Evolutionary conservation across 2,888 invertebrate species (phyloP), one percentile per base, ranked within the genome.

Genomic region (Ceramica pisi): DNA sequence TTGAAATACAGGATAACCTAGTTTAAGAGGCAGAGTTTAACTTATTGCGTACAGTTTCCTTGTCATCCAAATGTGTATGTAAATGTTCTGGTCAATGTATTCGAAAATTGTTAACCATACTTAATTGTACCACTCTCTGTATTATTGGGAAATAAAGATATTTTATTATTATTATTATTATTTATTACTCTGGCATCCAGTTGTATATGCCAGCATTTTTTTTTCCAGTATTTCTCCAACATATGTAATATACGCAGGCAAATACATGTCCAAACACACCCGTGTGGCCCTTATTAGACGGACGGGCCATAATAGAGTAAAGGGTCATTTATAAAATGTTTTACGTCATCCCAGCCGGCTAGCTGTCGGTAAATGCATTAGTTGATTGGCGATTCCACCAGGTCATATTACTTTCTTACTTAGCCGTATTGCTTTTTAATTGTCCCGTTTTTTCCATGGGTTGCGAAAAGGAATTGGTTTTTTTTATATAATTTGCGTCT

Each of bases 351-450:
- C 63, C 26, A 51, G 21, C 64, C 50, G 65, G 57, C 66, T 60
- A 78, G 71, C 77, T 77, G 84, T 82, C 64, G 70, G 80, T 80
- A 62, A 82, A 78, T 65, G 71, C 85, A 85, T 85, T 85, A 85
- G 85, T 81, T 84, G 85, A 85, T 85, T 85, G 82, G 81, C 71
- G 64, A 51, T 70, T 59, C 81, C 77, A 78, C 82, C 82, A 78
- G 71, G 69, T 75, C 44, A 71, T 81, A 82, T 85, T 85, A 77
- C 71, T 76, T 71, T 74, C 67, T 81, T 75, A 84, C 84, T 84
- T 77, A 77, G 76, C 63, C 31, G 61, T 76, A 84, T 82, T 84
- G 69, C 76, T 76, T 82, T 85, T 82, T 83, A 85, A 85, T 82
- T 83, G 81, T 67, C 48, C 60, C 38, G 53, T 72, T 74, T 78